A percentile compares a stretch with the other conserved stretches of the same genome.
phyloP scores from a whole-genome alignment of 2,888 invertebrate genomes.

The Caenorhabditis drosophilae region DNA sequence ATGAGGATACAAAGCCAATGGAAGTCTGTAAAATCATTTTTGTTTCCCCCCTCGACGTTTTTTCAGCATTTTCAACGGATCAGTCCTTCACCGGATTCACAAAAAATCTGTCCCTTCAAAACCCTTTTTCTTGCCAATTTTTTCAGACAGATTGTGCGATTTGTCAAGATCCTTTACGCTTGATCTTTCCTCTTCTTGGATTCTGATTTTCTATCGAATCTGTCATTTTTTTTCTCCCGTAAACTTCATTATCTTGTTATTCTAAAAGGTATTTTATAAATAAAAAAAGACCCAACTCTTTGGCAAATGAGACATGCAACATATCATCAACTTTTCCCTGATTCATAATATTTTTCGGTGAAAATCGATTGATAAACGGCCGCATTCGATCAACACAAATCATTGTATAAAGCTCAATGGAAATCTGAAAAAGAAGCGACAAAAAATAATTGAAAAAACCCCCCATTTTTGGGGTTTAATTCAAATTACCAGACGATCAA shows the following conservation, averaged over 20 bases:
- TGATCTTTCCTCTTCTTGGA: too few relatives aligned
- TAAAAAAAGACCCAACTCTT: slow-evolving; percentile 53
- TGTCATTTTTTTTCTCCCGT: too few relatives aligned
- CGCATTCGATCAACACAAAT: slow-evolving; percentile 57
- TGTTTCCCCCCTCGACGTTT: neutral
- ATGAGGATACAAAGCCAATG: slow-evolving; percentile 59
- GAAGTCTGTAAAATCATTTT: slow-evolving; percentile 43
- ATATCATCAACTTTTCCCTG: slow-evolving; percentile 54
- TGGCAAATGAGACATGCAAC: slow-evolving; percentile 56
- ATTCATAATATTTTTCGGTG: slow-evolving; percentile 39
- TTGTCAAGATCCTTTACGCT: too few relatives aligned
- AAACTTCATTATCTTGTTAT: too few relatives aligned
- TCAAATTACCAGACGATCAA: slow-evolving; percentile 42
- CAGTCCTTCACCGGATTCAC: too few relatives aligned
- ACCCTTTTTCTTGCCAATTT: too few relatives aligned
- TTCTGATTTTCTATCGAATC: too few relatives aligned
- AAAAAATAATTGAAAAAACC: neutral
- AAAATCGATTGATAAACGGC: slow-evolving; percentile 47
- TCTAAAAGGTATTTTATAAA: too few relatives aligned
- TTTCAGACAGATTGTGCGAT: too few relatives aligned
- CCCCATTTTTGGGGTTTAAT: neutral
- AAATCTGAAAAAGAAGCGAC: slow-evolving; percentile 38
- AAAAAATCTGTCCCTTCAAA: too few relatives aligned
- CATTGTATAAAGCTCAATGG: slow-evolving; percentile 52
- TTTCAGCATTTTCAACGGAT: neutral